Conservation (phyloP, 2,888 invertebrate species). For the Melipona bicolor region DNA sequence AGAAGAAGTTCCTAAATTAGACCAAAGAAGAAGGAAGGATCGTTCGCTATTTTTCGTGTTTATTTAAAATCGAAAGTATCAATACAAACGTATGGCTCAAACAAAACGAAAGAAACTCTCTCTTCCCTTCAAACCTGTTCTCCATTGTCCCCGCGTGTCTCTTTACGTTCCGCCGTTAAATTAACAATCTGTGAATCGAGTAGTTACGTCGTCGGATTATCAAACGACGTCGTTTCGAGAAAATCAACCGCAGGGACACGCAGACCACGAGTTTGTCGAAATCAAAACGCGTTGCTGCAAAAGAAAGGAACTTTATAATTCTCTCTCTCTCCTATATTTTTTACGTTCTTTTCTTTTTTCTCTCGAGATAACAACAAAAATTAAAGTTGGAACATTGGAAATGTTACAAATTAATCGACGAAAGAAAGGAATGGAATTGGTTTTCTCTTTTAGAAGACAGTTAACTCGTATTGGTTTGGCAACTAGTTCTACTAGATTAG, state of each 20-base stretch:
- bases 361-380: background rate
- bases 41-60: constrained; percentile 23
- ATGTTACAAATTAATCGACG: background rate
- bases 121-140: background rate
- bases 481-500: constrained; percentile 32
- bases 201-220: background rate
- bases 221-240: background rate
- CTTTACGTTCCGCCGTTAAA: background rate
- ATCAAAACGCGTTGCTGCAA: background rate
- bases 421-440: background rate
- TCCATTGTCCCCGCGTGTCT: background rate
- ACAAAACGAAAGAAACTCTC: constrained; percentile 11
- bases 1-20: background rate
- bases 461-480: constrained; percentile 28
- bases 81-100: constrained; percentile 37
- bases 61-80: constrained; percentile 44
- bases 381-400: background rate
- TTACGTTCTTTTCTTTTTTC: background rate
- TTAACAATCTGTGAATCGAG: background rate
- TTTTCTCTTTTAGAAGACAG: constrained; percentile 8
- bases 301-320: background rate
- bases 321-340: background rate
- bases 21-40: background rate
- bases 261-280: background rate
- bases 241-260: background rate